Conservation (phyloP, 2,888 invertebrate species). For the Ptilodon capucinus region DNA sequence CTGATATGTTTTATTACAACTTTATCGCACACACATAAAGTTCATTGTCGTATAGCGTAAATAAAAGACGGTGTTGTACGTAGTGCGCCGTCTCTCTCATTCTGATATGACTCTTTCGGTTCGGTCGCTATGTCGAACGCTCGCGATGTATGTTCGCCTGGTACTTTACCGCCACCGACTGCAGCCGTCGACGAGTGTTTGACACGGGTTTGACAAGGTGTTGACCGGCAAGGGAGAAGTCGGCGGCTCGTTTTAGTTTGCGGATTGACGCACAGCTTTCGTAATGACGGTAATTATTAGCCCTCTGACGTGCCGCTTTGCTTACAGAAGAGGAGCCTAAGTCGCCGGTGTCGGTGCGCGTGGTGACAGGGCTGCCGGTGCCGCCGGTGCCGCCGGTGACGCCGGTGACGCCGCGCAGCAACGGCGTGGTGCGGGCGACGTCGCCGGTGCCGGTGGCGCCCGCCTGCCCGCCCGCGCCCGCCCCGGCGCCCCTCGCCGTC, state of each 20-base stretch:
- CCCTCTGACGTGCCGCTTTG: constrained; percentile 44
- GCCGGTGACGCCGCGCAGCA: constrained; percentile 63
- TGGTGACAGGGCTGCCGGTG: constrained; percentile 66
- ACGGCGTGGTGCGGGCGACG: constrained; percentile 56
- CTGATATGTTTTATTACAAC: constrained; percentile 43
- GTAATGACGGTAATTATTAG: not conserved
- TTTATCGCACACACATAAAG: constrained; percentile 37
- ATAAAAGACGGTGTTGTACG: constrained; percentile 29
- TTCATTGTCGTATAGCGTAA: constrained; percentile 34
- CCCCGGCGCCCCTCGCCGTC: constrained; percentile 32
- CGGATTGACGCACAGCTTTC: constrained; percentile 8
- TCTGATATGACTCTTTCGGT: constrained; percentile 45
- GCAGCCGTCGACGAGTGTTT: constrained; percentile 76
- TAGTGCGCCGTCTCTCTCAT: constrained; percentile 43
- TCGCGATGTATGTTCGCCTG: constrained; percentile 64
- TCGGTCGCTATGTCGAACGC: constrained; percentile 42
- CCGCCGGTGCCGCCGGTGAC: constrained; percentile 64
- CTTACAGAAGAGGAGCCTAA: constrained; percentile 78
- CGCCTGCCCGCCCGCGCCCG: constrained; percentile 36
- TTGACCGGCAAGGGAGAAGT: constrained; percentile 48
- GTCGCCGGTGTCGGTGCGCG: constrained; percentile 70
- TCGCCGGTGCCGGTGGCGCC: constrained; percentile 41
- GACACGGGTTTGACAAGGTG: constrained; percentile 76
- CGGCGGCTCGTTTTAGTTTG: constrained; percentile 14
- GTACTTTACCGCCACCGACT: constrained; percentile 81